Evolutionary conservation across 2,797 vertebrate genomes (phyloP), one percentile per base, ranked within the genome.

Genomic region (Melanogrammus aeglefinus): DNA sequence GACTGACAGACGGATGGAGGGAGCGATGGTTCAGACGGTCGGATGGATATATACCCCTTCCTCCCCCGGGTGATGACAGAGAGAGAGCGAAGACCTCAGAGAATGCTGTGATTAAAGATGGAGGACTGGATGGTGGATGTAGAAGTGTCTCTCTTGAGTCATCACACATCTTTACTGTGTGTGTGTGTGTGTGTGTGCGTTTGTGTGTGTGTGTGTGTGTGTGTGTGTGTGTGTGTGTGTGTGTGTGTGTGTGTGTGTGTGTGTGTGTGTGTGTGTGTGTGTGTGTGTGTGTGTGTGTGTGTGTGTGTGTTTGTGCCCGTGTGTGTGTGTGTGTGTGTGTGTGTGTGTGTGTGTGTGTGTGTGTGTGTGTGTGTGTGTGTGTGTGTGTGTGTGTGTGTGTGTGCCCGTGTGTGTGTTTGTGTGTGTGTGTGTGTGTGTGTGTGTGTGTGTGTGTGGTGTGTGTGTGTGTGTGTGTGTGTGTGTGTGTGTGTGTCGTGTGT

Each of bases 131-230:
- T 69, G 63, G 24, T 27, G 63, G 27, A 66, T 27, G 6, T 66
- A 66, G 57, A 69, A 27, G 24, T 27, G 63, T 69, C 63, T 69
- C 63, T 69, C 63, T 69, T 69, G 63, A 69, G n/a, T 69, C 24
- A 27, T 63, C 24, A 77, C 2, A n/a, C 2, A 74, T 27, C 51
- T 57, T n/a, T 1, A 57, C 51, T 6, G 35, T 36, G 35, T 36
- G 35, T 36, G 35, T 36, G 35, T 36, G 6, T 36, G 35, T 36
- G 35, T 36, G 35, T 36, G 35, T 36, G 35, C 7, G 5, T 36
- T 6, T 36, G 35, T 36, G 5, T 36, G 35, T 36, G 35, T 4
- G n/a, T 66, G 57, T 66, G 57, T 66, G 57, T 27, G 57, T 66
- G 57, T 66, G 57, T 66, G n/a, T 66, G n/a, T 24, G n/a, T 24